Evolutionary conservation across 2,797 vertebrate genomes (phyloP).

Genomic region (Poeciliopsis turneri): DNA sequence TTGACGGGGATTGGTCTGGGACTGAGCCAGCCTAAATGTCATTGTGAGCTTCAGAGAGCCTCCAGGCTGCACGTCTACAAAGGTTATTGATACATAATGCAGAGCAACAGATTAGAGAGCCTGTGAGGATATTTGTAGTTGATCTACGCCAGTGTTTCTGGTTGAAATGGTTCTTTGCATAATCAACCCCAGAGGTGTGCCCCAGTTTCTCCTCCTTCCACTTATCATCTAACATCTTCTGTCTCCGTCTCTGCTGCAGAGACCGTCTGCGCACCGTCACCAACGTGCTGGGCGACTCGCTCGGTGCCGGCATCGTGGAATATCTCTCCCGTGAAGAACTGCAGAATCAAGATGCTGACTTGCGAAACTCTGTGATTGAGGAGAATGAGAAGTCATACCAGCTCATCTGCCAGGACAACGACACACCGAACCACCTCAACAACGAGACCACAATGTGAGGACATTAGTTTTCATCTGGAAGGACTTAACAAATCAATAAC

Average conservation of each 20-base stretch:
- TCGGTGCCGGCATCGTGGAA: conserved; percentile 93
- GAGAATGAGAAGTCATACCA: conserved; percentile 88
- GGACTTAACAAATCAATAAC: conserved; percentile 8
- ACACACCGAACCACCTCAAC: conserved; percentile 77
- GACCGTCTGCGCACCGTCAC: conserved; percentile 94
- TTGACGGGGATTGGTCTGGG: conserved; percentile 69
- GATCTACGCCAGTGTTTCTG: not conserved
- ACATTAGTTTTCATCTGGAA: not conserved
- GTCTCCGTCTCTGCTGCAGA: conserved; percentile 69
- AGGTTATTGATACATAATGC: conserved; percentile 83
- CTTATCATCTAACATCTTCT: not conserved
- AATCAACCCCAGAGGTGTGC: not conserved
- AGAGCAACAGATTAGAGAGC: conserved; percentile 53
- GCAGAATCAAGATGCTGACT: conserved; percentile 84
- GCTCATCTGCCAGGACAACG: conserved; percentile 86
- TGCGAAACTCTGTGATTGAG: conserved; percentile 85
- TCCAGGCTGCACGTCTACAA: conserved; percentile 66
- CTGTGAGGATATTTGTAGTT: not conserved
- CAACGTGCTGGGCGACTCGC: conserved; percentile 94
- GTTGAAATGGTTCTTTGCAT: not conserved
- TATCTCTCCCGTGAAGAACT: conserved; percentile 90
- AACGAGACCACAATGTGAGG: conserved; percentile 88
- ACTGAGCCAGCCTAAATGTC: conserved; percentile 76
- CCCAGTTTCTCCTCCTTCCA: not conserved
- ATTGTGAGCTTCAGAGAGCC: conserved; percentile 70